A percentile compares a stretch with the other conserved stretches of the same genome.
These are phyloP conservation scores for Spatulosminthurus flaviceps DNA, from an alignment of 2,888 invertebrate genomes.

Conservation along the genomic window DNA sequence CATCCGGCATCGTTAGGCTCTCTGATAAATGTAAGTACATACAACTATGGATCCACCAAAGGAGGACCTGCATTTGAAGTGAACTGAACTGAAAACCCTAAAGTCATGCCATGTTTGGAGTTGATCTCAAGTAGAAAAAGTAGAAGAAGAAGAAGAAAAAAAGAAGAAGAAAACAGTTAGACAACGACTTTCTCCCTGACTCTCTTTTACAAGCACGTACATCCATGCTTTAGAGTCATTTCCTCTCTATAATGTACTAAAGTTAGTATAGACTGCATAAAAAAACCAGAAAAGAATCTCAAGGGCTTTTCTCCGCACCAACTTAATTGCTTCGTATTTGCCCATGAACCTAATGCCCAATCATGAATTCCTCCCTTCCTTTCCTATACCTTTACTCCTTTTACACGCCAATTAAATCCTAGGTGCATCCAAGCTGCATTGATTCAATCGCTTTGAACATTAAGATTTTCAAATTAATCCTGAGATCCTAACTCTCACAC, in stretches of 20 bases:
- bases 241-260: not conserved
- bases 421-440: slow-evolving; percentile 15
- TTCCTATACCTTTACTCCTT: slow-evolving; percentile 1
- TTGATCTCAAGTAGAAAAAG: too few species aligned
- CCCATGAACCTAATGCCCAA: slow-evolving; percentile 45
- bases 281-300: slow-evolving; percentile 44
- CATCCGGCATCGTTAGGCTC: not conserved
- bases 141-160: too few species aligned
- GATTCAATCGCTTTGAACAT: slow-evolving; percentile 5
- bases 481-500: not conserved
- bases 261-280: slow-evolving; percentile 4
- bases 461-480: not conserved
- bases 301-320: slow-evolving; percentile 46
- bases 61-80: not conserved
- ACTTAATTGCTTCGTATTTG: slow-evolving; percentile 50
- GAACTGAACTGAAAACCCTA: not conserved
- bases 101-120: not conserved
- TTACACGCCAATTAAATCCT: not conserved
- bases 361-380: slow-evolving; percentile 36
- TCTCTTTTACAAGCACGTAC: not conserved
- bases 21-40: not conserved
- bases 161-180: slow-evolving; percentile 24
- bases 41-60: not conserved
- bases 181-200: slow-evolving; percentile 24
- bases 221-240: not conserved